Conservation (phyloP, 2,797 vertebrate species). For the Eutrigla gurnardus region DNA sequence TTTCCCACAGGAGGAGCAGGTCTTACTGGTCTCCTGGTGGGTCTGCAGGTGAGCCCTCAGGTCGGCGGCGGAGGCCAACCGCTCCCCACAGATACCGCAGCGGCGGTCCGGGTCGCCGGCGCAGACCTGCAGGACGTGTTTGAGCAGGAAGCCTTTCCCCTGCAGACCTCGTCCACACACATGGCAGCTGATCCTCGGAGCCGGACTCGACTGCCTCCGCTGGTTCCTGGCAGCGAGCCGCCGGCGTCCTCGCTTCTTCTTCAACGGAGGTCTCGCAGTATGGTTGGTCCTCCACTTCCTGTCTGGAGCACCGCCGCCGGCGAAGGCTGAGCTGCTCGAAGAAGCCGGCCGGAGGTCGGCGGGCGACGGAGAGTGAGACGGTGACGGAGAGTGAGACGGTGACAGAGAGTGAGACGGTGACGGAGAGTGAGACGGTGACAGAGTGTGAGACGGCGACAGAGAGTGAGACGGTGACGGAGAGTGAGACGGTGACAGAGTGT, state of each 20-base stretch:
- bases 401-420: conserved; percentile 4
- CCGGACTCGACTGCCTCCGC: background rate
- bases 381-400: background rate
- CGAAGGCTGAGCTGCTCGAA: background rate
- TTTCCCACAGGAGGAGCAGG: conserved; percentile 63
- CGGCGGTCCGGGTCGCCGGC: conserved; percentile 19
- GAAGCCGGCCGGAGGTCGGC: conserved; percentile 3
- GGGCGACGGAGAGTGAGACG: background rate
- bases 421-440: background rate
- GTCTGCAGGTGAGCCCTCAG: conserved; percentile 47
- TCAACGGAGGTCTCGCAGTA: conserved; percentile 3
- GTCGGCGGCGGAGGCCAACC: background rate
- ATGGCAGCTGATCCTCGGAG: conserved; percentile 35
- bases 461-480: background rate
- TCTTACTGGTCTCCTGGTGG: conserved; percentile 56
- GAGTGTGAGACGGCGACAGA: background rate
- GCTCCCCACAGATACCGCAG: conserved; percentile 63
- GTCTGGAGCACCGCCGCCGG: conserved; percentile 10
- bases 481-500: no score
- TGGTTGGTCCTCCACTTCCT: conserved; percentile 20
- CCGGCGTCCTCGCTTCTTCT: conserved; percentile 29
- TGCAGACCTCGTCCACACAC: conserved; percentile 60
- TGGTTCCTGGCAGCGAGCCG: background rate
- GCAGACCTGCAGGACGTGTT: conserved; percentile 61
- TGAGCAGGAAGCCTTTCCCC: conserved; percentile 65